A percentile compares a stretch with the other conserved stretches of the same genome.
Conservation (phyloP, 2,797 vertebrate genomes). For the Melanotaenia maccullochi region DNA sequence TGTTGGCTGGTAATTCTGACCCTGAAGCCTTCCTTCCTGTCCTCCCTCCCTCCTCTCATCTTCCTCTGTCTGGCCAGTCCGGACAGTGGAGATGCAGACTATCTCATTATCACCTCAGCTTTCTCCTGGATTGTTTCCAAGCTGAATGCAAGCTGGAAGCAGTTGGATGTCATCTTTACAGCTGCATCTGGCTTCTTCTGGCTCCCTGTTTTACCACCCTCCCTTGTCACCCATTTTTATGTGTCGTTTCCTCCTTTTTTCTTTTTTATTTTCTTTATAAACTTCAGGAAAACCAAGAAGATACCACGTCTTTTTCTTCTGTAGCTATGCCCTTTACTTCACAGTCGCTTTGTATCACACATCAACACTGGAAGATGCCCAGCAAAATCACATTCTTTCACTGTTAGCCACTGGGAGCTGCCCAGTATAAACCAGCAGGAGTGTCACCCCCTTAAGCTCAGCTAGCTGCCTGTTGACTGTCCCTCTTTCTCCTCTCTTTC, state of each 20-base stretch:
- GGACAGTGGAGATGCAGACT: constrained; percentile 61
- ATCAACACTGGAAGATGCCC: constrained; percentile 31
- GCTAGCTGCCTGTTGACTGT: neutral
- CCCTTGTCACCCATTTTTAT: neutral
- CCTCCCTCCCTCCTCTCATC: constrained; percentile 18
- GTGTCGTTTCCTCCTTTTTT: neutral
- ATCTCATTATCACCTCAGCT: constrained; percentile 75
- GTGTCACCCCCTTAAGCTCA: neutral
- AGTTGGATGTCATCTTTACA: constrained; percentile 56
- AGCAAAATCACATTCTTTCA: constrained; percentile 21
- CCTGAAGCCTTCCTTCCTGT: constrained; percentile 43
- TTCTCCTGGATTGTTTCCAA: constrained; percentile 70
- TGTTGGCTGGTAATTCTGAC: constrained; percentile 47
- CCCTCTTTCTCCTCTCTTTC: constrained; percentile 7
- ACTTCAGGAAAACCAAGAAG: too few relatives aligned
- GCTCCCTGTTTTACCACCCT: constrained; percentile 8
- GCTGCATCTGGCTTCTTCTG: constrained; percentile 37
- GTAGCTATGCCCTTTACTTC: neutral
- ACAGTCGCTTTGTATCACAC: constrained; percentile 27
- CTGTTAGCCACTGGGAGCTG: constrained; percentile 28
- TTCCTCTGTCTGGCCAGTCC: constrained; percentile 53
- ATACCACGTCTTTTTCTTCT: too few relatives aligned
- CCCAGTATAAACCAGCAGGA: constrained; percentile 33
- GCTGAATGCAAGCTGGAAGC: constrained; percentile 53
- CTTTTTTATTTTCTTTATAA: too few relatives aligned